Evolutionary conservation across 2,113 vertebrate species (phyloP).

Genomic region (Neotragus moschatus): DNA sequence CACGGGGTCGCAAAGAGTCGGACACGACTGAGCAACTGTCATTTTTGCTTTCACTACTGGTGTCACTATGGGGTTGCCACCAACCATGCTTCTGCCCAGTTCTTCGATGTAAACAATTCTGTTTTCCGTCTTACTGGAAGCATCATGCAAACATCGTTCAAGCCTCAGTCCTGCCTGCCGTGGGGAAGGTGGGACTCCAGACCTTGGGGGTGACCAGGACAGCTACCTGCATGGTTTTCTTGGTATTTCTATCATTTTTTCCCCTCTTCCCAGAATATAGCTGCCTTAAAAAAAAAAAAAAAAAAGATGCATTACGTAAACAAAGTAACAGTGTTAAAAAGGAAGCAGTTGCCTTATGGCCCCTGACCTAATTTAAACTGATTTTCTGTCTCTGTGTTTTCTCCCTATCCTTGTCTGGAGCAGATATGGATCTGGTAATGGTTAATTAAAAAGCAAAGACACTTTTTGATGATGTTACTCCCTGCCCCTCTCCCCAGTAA

Average conservation of each 20-base stretch:
- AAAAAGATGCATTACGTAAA: neutral
- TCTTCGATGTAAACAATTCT: neutral
- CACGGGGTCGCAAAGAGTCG: neutral
- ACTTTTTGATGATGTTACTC: neutral
- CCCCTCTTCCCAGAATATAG: neutral
- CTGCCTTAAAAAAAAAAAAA: neutral
- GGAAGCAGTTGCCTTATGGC: neutral
- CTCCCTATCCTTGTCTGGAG: neutral
- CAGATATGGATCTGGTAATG: neutral
- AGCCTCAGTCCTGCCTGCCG: neutral
- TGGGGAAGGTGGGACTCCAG: neutral
- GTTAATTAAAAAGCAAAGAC: neutral
- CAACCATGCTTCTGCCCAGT: neutral
- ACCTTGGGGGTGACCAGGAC: neutral
- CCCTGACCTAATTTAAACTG: neutral
- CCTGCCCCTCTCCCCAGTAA: neutral
- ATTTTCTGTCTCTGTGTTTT: neutral
- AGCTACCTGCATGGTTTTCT: neutral
- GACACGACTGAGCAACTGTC: neutral
- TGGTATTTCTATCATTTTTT: neutral
- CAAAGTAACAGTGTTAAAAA: neutral
- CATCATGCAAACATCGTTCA: neutral
- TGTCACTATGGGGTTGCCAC: neutral
- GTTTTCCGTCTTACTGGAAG: neutral
- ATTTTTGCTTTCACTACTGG: neutral